Evolutionary conservation across 2,888 invertebrate genomes (phyloP).

Genomic region (Agonopterix arenella): DNA sequence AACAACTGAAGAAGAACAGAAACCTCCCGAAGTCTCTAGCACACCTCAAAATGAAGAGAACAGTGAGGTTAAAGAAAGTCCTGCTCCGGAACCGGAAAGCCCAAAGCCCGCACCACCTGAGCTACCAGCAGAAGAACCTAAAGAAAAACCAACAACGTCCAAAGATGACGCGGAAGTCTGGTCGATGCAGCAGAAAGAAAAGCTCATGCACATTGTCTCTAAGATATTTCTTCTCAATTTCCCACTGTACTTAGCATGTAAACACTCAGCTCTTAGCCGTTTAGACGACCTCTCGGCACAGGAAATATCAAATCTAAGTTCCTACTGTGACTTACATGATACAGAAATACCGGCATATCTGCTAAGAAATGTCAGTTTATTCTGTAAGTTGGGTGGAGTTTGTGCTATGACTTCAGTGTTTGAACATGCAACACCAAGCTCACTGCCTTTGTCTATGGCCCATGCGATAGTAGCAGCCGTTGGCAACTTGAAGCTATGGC

Average conservation of each 20-base stretch:
- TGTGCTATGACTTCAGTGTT: slow-evolving; percentile 92
- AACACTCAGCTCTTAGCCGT: slow-evolving; percentile 88
- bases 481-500: slow-evolving; percentile 94
- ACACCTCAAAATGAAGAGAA: slow-evolving; percentile 32
- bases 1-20: slow-evolving; percentile 35
- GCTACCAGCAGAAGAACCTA: slow-evolving; percentile 27
- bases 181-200: slow-evolving; percentile 91
- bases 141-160: slow-evolving; percentile 25
- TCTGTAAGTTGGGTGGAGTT: slow-evolving; percentile 94
- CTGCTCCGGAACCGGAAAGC: slow-evolving; percentile 27
- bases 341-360: slow-evolving; percentile 94
- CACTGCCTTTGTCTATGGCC: slow-evolving; percentile 90
- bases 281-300: slow-evolving; percentile 90
- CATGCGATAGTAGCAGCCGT: slow-evolving; percentile 95
- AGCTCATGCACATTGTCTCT: slow-evolving; percentile 90
- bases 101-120: slow-evolving; percentile 30
- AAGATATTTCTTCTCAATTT: slow-evolving; percentile 93
- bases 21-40: slow-evolving; percentile 24
- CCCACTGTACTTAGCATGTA: slow-evolving; percentile 91
- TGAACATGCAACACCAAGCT: slow-evolving; percentile 83
- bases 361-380: slow-evolving; percentile 93
- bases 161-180: slow-evolving; percentile 74
- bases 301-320: slow-evolving; percentile 86
- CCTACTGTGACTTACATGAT: slow-evolving; percentile 94
- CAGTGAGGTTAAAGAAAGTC: slow-evolving; percentile 22